Evolutionary conservation across 2,113 vertebrate genomes (phyloP).

Genomic region (Patagioenas fasciata): DNA sequence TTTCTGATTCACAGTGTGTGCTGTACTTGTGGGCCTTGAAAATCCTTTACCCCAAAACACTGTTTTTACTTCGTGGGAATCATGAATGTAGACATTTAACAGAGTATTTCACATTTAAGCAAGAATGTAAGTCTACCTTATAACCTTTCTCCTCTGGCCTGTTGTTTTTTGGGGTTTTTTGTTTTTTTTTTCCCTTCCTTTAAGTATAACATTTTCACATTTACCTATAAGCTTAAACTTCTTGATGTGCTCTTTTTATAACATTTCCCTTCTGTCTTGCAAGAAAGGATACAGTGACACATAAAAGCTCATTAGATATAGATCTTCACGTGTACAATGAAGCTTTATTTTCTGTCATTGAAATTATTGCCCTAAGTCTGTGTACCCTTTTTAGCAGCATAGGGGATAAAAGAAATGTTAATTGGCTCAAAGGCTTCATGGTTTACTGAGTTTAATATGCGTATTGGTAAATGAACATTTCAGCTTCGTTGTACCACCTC

Average conservation of each 20-base stretch:
- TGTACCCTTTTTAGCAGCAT: neutral
- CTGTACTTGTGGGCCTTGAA: conserved; percentile 99
- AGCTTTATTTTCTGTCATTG: neutral
- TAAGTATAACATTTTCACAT: neutral
- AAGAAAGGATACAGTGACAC: neutral
- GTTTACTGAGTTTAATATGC: conserved; percentile 36
- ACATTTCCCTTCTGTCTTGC: neutral
- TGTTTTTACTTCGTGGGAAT: conserved; percentile 99
- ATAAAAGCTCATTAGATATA: conserved; percentile 10
- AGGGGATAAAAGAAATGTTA: conserved; percentile 31
- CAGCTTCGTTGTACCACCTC: conserved; percentile 64
- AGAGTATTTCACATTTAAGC: conserved; percentile 99
- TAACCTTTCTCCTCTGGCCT: neutral
- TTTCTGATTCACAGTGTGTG: conserved; percentile 87
- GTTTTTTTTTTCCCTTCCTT: neutral
- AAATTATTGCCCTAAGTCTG: neutral
- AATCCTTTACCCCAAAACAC: conserved; percentile 99
- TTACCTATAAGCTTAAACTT: neutral
- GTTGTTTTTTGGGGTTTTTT: neutral
- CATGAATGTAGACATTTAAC: conserved; percentile 99
- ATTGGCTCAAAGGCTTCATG: conserved; percentile 43
- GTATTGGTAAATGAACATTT: conserved; percentile 76
- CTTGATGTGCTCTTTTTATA: neutral
- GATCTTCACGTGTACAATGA: conserved; percentile 10
- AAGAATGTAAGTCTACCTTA: conserved; percentile 93